Evolutionary conservation across 2,113 vertebrate genomes (phyloP).

Genomic region (Heptranchias perlo): DNA sequence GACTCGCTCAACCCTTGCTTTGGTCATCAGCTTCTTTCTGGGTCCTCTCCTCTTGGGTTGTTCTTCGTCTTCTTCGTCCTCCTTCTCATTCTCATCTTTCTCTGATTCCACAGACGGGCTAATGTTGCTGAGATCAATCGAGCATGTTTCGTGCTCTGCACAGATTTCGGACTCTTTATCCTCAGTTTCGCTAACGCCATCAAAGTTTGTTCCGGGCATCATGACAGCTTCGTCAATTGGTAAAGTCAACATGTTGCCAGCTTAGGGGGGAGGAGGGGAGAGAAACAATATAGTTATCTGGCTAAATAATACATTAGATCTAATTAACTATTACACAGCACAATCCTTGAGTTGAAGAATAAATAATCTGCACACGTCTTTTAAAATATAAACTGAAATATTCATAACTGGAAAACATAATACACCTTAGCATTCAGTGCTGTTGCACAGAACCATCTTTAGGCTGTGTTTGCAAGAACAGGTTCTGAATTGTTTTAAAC

Average conservation of each 20-base stretch:
- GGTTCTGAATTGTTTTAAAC: background rate
- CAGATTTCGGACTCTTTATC: conserved; percentile 68
- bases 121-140: conserved; percentile 51
- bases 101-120: conserved; percentile 77
- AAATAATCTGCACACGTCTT: background rate
- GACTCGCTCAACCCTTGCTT: conserved; percentile 76
- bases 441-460: background rate
- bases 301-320: too few species aligned
- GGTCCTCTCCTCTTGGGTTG: conserved; percentile 78
- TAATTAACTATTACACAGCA: too few species aligned
- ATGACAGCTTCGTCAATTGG: conserved; percentile 90
- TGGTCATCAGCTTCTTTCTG: conserved; percentile 84
- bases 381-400: background rate
- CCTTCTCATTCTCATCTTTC: conserved; percentile 61
- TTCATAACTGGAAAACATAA: background rate
- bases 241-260: conserved; percentile 87
- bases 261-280: background rate
- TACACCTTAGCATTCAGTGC: background rate
- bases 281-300: background rate
- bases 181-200: conserved; percentile 47
- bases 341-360: background rate
- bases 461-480: background rate
- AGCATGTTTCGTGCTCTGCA: conserved; percentile 52
- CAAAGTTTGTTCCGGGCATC: conserved; percentile 87
- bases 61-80: conserved; percentile 77